Evolutionary conservation across 2,113 vertebrate species (phyloP).

Genomic region (Phalacrocorax aristotelis): DNA sequence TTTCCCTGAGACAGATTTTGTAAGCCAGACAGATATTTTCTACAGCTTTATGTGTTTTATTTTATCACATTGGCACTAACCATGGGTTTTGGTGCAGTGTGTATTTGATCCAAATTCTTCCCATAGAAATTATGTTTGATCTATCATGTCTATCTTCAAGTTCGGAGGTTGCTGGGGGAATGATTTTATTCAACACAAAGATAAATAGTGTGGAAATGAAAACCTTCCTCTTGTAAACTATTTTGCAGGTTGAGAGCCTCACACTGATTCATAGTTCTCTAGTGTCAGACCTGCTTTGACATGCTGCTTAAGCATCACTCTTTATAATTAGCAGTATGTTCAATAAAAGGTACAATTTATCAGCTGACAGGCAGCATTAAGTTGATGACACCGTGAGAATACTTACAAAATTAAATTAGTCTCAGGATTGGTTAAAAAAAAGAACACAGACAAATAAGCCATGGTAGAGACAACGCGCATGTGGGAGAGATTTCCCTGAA

Average conservation of each 20-base stretch:
- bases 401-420: not conserved
- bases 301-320: not conserved
- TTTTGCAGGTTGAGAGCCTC: not conserved
- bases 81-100: not conserved
- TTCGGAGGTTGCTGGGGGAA: not conserved
- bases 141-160: not conserved
- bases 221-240: not conserved
- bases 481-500: not conserved
- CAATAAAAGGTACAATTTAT: slow-evolving; percentile 3
- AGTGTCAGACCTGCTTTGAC: not conserved
- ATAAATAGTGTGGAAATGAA: not conserved
- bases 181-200: not conserved
- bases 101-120: not conserved
- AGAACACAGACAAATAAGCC: not conserved
- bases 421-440: not conserved
- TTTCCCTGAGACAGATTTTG: not conserved
- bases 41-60: not conserved
- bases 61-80: not conserved
- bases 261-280: not conserved
- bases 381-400: not conserved
- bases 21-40: slow-evolving; percentile 7
- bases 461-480: not conserved
- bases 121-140: not conserved
- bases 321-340: not conserved
- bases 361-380: not conserved